A percentile compares a stretch with the other conserved stretches of the same genome.
phyloP scores from a whole-genome alignment of 2,888 invertebrate species.

The Balanococcus diminutus region DNA sequence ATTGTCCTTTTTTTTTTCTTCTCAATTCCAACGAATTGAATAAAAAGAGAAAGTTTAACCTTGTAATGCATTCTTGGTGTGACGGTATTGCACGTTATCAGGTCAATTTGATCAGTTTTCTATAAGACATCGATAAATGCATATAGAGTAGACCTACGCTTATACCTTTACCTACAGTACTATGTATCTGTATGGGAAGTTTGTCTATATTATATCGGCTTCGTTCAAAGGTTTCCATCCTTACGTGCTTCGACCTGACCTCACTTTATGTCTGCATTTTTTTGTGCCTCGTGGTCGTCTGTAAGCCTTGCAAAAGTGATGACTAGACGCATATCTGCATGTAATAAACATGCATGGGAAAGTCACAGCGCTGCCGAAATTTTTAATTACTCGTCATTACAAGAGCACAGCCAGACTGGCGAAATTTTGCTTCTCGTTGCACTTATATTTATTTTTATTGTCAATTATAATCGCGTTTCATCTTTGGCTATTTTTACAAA shows the following conservation, averaged over 20 bases:
- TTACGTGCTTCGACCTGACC: background rate
- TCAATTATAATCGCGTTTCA: constrained; percentile 27
- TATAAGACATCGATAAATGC: background rate
- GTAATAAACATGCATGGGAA: background rate
- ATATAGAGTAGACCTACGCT: background rate
- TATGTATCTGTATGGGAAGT: background rate
- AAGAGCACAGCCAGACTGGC: background rate
- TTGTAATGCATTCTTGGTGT: constrained; percentile 25
- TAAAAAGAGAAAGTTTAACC: constrained; percentile 40
- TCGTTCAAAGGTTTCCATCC: background rate
- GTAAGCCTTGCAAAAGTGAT: background rate
- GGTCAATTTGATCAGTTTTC: constrained; percentile 31
- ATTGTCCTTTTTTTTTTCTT: background rate
- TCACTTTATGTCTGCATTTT: background rate
- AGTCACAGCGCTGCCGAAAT: background rate
- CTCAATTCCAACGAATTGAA: background rate
- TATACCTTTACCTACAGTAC: background rate
- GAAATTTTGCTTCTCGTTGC: background rate
- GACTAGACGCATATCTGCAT: background rate
- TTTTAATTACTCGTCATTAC: constrained; percentile 32
- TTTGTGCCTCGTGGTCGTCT: background rate
- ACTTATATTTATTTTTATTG: background rate
- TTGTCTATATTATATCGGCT: background rate
- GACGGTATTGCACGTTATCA: constrained; percentile 29
- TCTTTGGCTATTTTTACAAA: background rate